These are phyloP conservation scores for Drosophila emarginata DNA, from an alignment of 2,888 invertebrate species.

Conservation along the genomic window DNA sequence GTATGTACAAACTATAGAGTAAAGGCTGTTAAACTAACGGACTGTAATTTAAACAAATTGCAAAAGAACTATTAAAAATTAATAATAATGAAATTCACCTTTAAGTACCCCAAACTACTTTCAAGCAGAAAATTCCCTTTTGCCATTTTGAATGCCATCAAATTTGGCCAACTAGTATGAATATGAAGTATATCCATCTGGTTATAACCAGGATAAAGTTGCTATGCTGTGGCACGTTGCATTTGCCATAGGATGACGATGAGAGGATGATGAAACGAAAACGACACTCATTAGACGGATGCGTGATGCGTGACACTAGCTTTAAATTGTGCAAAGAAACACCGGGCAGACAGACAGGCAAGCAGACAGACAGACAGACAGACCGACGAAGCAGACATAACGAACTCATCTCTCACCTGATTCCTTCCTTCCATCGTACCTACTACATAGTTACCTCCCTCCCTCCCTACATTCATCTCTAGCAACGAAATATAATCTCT, in stretches of 20 bases:
- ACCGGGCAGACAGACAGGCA: slow-evolving; percentile 6
- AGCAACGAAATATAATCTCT: slow-evolving; percentile 65
- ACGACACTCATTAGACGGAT: slow-evolving; percentile 65
- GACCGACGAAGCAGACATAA: neutral
- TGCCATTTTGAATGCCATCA: neutral
- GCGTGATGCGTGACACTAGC: slow-evolving; percentile 73
- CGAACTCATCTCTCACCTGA: neutral
- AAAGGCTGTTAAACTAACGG: too few species aligned
- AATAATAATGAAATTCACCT: too few species aligned
- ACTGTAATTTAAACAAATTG: too few species aligned
- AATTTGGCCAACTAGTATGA: neutral
- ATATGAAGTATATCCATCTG: slow-evolving; percentile 6
- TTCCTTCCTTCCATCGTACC: too few species aligned
- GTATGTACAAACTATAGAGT: too few species aligned
- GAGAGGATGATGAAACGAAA: slow-evolving; percentile 38
- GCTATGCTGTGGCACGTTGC: slow-evolving; percentile 62
- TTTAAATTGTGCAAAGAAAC: slow-evolving; percentile 64
- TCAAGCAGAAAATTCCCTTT: neutral
- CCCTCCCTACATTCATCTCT: slow-evolving; percentile 40
- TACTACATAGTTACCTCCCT: neutral
- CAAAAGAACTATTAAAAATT: too few species aligned
- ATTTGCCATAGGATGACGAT: slow-evolving; percentile 48
- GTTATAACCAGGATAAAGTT: slow-evolving; percentile 54
- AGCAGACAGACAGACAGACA: neutral
- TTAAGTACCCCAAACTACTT: neutral